Evolutionary conservation across 2,888 invertebrate species (phyloP).

Genomic region (Plebejus argus): DNA sequence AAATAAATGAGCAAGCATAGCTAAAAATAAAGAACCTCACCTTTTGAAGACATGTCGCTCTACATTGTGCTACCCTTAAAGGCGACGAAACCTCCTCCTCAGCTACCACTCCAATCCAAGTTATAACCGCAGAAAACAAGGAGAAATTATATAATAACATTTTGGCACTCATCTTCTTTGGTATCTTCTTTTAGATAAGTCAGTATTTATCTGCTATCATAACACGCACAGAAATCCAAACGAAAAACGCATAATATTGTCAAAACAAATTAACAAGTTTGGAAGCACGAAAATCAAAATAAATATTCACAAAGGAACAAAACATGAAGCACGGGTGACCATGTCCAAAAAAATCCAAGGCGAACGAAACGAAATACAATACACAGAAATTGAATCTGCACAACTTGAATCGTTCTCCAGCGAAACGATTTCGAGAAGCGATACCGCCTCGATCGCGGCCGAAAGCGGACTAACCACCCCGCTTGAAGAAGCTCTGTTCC

Average conservation of each 20-base stretch:
- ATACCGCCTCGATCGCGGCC: conserved; percentile 71
- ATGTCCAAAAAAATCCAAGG: conserved; percentile 48
- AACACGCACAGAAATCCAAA: conserved; percentile 65
- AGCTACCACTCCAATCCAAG: conserved; percentile 77
- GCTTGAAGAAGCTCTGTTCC: conserved; percentile 77
- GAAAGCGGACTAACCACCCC: conserved; percentile 80
- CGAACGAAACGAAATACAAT: conserved; percentile 58
- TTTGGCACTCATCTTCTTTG: conserved; percentile 81
- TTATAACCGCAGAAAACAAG: conserved; percentile 68
- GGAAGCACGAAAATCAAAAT: conserved; percentile 35
- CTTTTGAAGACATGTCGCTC: conserved; percentile 87
- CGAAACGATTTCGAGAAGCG: conserved; percentile 52
- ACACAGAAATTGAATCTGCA: conserved; percentile 66
- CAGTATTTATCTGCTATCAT: conserved; percentile 68
- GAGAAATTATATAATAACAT: conserved; percentile 78
- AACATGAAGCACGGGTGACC: conserved; percentile 19
- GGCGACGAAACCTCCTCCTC: conserved; percentile 87
- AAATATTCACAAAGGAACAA: conserved; percentile 22
- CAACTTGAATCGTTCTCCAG: conserved; percentile 69
- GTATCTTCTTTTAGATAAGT: conserved; percentile 62
- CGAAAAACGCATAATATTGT: conserved; percentile 58
- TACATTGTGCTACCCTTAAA: conserved; percentile 85
- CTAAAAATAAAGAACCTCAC: conserved; percentile 58
- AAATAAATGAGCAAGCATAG: neutral
- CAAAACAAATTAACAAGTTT: conserved; percentile 43